Percentiles rank a stretch among this genome's conserved stretches.
Conservation (phyloP, 2,113 vertebrate genomes). For the Poeciliopsis prolifica region DNA sequence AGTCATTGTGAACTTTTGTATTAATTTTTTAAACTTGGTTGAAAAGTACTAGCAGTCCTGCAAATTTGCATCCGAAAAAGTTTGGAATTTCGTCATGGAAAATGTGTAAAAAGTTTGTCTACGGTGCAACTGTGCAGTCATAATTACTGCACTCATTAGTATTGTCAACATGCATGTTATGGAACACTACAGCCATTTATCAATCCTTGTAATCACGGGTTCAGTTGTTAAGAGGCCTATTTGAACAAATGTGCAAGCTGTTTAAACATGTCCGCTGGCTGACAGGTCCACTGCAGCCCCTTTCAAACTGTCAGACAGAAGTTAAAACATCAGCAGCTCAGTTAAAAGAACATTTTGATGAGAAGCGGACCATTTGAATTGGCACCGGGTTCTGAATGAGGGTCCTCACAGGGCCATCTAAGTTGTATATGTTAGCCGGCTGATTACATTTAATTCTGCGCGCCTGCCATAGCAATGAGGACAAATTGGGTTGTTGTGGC, state of each 20-base stretch:
- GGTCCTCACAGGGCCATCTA: slow-evolving; percentile 54
- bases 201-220: slow-evolving; percentile 10
- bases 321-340: slow-evolving; percentile 38
- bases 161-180: slow-evolving; percentile 19
- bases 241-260: slow-evolving; percentile 16
- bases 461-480: slow-evolving; percentile 60
- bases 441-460: slow-evolving; percentile 69
- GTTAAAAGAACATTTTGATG: slow-evolving; percentile 55
- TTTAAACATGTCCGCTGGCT: slow-evolving; percentile 28
- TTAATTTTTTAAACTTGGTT: neutral
- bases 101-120: neutral
- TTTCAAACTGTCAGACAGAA: slow-evolving; percentile 34
- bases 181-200: slow-evolving; percentile 32
- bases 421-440: slow-evolving; percentile 71
- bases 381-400: slow-evolving; percentile 41
- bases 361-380: slow-evolving; percentile 44
- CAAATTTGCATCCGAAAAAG: too few species aligned
- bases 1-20: neutral
- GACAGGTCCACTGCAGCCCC: slow-evolving; percentile 25
- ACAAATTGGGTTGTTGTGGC: slow-evolving; percentile 71
- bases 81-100: too few species aligned
- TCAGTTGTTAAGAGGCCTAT: slow-evolving; percentile 10
- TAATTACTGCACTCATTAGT: slow-evolving; percentile 1
- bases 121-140: slow-evolving; percentile 25
- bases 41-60: neutral